Conservation (phyloP, 2,113 vertebrate genomes). For the Mobula birostris region DNA sequence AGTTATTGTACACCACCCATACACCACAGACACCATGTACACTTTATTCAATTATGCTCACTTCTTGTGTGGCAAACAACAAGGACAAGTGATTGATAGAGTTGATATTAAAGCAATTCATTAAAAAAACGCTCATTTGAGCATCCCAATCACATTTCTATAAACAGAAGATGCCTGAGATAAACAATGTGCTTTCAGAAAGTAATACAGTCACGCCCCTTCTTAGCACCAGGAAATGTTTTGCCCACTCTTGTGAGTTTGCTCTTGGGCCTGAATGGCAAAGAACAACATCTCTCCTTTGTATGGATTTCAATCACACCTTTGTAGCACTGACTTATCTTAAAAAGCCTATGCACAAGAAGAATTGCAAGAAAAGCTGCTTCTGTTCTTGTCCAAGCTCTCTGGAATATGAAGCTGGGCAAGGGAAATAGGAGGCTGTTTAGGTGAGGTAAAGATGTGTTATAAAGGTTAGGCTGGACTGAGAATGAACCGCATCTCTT, state of each 20-base stretch:
- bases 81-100: background rate
- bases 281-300: background rate
- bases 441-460: background rate
- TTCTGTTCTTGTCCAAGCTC: background rate
- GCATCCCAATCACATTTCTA: background rate
- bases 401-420: background rate
- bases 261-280: background rate
- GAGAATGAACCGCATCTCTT: background rate
- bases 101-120: background rate
- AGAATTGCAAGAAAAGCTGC: background rate
- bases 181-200: background rate
- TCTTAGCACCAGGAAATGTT: background rate
- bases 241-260: background rate
- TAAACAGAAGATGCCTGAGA: background rate
- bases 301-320: background rate
- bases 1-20: background rate
- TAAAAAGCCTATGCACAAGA: background rate
- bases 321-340: background rate
- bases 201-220: background rate
- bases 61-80: background rate
- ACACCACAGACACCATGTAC: background rate
- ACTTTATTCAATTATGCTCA: background rate
- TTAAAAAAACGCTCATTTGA: background rate
- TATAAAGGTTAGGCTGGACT: background rate
- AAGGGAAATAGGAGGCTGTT: background rate